phyloP scores from a whole-genome alignment of 2,113 vertebrate genomes.

The Silurus asotus region DNA sequence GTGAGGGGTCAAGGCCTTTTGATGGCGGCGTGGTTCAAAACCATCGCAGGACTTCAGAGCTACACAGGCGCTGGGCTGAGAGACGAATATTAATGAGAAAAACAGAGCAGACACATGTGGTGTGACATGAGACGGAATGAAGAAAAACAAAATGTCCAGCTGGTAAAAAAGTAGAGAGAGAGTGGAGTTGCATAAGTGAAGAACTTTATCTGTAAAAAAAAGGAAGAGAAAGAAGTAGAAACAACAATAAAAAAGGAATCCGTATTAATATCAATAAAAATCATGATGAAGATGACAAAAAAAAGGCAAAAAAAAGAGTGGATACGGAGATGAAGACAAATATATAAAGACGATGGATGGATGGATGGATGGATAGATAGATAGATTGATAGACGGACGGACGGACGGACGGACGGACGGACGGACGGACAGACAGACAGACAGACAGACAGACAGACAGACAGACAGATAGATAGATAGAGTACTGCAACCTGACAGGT shows the following conservation, averaged over 20 bases:
- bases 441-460: too few species aligned
- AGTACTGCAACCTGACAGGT: too few species aligned
- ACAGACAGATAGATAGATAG: too few species aligned
- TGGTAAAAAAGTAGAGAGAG: background rate
- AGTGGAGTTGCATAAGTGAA: background rate
- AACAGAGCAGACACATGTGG: background rate
- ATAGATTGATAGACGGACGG: too few species aligned
- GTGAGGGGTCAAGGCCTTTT: background rate
- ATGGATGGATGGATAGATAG: too few species aligned
- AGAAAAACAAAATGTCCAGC: background rate
- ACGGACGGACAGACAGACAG: too few species aligned
- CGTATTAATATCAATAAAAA: background rate
- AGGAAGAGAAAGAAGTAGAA: background rate
- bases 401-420: rapidly evolving
- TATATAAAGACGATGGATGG: too few species aligned
- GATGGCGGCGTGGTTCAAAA: background rate
- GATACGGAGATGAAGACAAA: background rate
- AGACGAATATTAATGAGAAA: slow-evolving; percentile 4
- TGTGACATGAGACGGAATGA: background rate
- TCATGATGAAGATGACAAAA: background rate
- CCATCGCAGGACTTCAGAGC: background rate
- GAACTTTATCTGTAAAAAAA: background rate
- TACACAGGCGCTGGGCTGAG: background rate
- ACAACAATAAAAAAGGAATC: background rate
- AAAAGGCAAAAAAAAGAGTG: background rate